Evolutionary conservation across 2,888 invertebrate genomes (phyloP), one percentile per base, ranked within the genome.

Genomic region (Ecdyonurus torrentis): DNA sequence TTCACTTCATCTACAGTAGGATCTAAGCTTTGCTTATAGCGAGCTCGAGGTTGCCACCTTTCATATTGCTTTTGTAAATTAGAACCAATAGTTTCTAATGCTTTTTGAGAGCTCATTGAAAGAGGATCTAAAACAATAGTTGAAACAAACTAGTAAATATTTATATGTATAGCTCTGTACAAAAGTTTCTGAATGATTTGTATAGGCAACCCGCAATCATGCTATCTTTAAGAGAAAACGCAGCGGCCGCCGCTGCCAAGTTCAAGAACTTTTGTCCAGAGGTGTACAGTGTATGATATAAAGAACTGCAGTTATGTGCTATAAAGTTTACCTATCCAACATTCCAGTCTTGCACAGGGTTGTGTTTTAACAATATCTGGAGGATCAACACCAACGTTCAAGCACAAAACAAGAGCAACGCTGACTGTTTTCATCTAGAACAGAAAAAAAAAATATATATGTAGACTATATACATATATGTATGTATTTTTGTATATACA

Each of bases 361-460:
- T 94, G 91, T 2, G 95, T 95, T 77, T 98, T 98, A 50, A 96
- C 89, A 63, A 98, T 86, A 75, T 99, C 99, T 0, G 99, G 99
- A 1, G 99, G 99, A 76, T 99, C 99, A 22, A 99, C 97, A n/a
- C 98, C 98, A 63, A 99, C 91, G 77, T 99, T 99, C 53, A 99
- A 81, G 75, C 99, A 99, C 58, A 99, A 78, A 25, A 99, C 97
- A 66, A 99, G 78, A 0, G 98, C 98, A 64, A 99, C 98, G 75
- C 97, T 97, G 65, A 98, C 97, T 1, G 99, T 99, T 79, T 98
- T 98, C 91, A 98, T 97, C 88, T 95, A 76, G 24, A 76, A 79
- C 58, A 63, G 65, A 66, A 65, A 61, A 64, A 63, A 62, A 63
- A 63, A 59, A 65, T 5, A 63, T 63, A 60, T 50, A 52, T 25